Evolutionary conservation across 2,888 invertebrate species (phyloP), one percentile per base, ranked within the genome.

Genomic region (Melikaiella ostensackeni): DNA sequence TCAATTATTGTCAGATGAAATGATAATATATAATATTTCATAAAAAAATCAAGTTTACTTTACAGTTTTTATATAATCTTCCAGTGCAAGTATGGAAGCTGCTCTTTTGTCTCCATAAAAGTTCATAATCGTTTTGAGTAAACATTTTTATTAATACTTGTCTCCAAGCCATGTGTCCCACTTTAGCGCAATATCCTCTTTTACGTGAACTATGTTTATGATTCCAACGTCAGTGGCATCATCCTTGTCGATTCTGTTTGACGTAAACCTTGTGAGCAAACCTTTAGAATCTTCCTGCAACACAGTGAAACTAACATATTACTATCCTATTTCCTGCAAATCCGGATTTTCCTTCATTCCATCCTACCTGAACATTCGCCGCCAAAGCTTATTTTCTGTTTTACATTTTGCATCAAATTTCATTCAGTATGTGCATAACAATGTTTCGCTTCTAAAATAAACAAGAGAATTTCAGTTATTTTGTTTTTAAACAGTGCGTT

Each of bases 191-290:
- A 50, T 35, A n/a, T 42, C n/a, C 30, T 19, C n/a, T 50, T 50
- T 70, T 70, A 70, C n/a, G n/a, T 55, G n/a, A 70, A 50, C n/a
- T 55, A 33, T 46, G 46, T 70, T 24, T 30, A 70, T 46, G n/a
- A 30, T 70, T 50, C n/a, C n/a, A 70, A 46, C 11, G 4, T 5
- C 27, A 46, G n/a, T 19, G 19, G 33, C 30, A 70, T 50, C 30
- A n/a, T 50, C n/a, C 33, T 30, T 33, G 2, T 33, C 46, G n/a
- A 70, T 70, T 46, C 50, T 30, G 11, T 50, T 70, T 46, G 30
- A 50, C n/a, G 30, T 70, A 30, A 70, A 30, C 30, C 30, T 63
- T 19, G 62, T 38, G 35, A 63, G 63, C 35, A 63, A 63, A 63
- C 19, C 35, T 38, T 38, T 21, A 38, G n/a, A 38, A 13, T 8